Evolutionary conservation across 2,888 invertebrate species (phyloP).

Genomic region (Polydrusus cervinus): DNA sequence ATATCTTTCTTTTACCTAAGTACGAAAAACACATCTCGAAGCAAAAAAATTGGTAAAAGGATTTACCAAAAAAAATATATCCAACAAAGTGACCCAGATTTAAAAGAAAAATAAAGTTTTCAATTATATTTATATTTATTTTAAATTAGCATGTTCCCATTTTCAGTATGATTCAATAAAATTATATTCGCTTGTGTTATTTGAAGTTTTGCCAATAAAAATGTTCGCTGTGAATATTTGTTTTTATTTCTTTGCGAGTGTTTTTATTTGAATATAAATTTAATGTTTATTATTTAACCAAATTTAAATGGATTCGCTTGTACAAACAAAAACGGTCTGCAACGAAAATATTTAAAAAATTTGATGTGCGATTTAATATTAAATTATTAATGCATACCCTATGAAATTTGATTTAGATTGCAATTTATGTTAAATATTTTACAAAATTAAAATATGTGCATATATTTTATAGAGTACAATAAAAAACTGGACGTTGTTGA

Average conservation of each 20-base stretch:
- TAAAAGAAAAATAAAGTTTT: conserved; percentile 23
- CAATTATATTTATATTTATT: conserved; percentile 41
- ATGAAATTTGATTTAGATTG: conserved; percentile 18
- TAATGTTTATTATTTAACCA: conserved; percentile 39
- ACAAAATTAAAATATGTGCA: not conserved
- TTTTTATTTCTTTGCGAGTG: conserved; percentile 37
- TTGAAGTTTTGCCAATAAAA: conserved; percentile 40
- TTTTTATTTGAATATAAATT: conserved; percentile 25
- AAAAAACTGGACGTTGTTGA: too few relatives aligned
- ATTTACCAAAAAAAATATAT: not conserved
- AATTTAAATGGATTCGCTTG: conserved; percentile 30
- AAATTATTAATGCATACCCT: conserved; percentile 18
- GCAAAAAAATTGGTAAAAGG: too few relatives aligned
- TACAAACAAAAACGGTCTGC: conserved; percentile 28
- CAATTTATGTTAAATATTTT: not conserved
- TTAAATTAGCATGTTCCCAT: conserved; percentile 31
- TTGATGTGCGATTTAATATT: conserved; percentile 1
- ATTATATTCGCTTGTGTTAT: conserved; percentile 31
- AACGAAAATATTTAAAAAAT: conserved; percentile 27
- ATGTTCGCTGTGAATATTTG: conserved; percentile 26
- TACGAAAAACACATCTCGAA: too few relatives aligned
- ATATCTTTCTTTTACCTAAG: too few relatives aligned
- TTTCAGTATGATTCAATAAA: conserved; percentile 32
- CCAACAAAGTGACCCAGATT: not conserved
- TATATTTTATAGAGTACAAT: too few relatives aligned